phyloP scores from a whole-genome alignment of 2,888 invertebrate genomes.

The Cryptus armator region DNA sequence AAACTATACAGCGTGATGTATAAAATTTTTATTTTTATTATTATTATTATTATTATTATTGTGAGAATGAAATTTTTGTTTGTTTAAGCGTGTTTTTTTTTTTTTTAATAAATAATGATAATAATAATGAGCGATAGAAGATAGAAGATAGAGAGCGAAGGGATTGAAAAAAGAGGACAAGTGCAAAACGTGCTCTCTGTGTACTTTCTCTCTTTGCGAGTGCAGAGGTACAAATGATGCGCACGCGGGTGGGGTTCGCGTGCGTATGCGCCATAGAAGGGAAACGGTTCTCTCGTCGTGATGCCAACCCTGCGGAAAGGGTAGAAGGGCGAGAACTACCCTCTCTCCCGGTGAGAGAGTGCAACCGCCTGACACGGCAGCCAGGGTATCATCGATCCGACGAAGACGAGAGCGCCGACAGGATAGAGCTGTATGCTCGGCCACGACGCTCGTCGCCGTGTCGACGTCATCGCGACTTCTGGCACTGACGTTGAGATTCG shows the following conservation, averaged over 20 bases:
- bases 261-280: slow-evolving; percentile 59
- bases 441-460: slow-evolving; percentile 32
- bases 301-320: slow-evolving; percentile 5
- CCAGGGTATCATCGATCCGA: slow-evolving; percentile 53
- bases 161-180: slow-evolving; percentile 29
- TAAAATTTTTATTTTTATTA: too few relatives aligned
- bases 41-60: neutral
- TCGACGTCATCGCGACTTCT: slow-evolving; percentile 10
- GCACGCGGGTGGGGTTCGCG: slow-evolving; percentile 53
- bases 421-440: neutral
- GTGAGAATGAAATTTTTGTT: neutral
- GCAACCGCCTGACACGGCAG: slow-evolving; percentile 27
- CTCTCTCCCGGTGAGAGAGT: slow-evolving; percentile 39
- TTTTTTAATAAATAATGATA: neutral
- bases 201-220: slow-evolving; percentile 34
- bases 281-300: neutral
- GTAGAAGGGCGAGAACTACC: slow-evolving; percentile 42
- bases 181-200: slow-evolving; percentile 3
- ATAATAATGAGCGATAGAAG: slow-evolving; percentile 30
- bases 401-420: slow-evolving; percentile 40
- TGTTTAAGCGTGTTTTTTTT: neutral
- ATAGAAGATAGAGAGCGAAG: slow-evolving; percentile 20
- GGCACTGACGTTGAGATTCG: neutral
- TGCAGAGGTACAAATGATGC: slow-evolving; percentile 38
- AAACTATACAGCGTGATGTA: neutral